Percentiles rank a stretch among this genome's conserved stretches.
These are phyloP conservation scores for Struthio camelus DNA, from an alignment of 2,113 vertebrate species.

Conservation along the genomic window DNA sequence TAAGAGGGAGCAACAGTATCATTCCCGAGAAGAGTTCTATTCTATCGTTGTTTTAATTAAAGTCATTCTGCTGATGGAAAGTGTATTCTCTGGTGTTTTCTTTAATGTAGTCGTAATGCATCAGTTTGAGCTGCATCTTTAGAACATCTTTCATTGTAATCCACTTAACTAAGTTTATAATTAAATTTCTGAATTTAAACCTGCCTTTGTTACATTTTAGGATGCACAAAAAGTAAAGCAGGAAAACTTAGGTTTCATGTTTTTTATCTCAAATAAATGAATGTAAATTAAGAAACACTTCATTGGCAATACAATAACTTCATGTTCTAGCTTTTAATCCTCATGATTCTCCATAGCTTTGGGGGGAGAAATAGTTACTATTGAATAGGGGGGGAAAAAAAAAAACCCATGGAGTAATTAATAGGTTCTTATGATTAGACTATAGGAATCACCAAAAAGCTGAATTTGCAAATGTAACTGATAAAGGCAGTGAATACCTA, in stretches of 20 bases:
- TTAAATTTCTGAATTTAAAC: conserved; percentile 81
- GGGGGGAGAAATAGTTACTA: neutral
- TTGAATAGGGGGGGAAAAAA: neutral
- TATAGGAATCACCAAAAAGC: neutral
- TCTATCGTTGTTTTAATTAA: conserved; percentile 81
- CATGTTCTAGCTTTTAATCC: neutral
- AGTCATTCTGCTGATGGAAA: conserved; percentile 75
- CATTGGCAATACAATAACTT: neutral
- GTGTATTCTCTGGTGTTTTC: conserved; percentile 80
- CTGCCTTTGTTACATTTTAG: conserved; percentile 69
- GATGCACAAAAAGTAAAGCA: neutral
- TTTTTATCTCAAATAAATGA: neutral
- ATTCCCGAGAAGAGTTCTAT: conserved; percentile 69
- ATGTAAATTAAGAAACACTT: neutral
- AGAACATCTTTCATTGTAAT: conserved; percentile 82
- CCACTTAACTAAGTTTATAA: conserved; percentile 80
- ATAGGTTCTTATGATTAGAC: neutral
- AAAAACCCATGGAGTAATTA: neutral
- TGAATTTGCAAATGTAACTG: neutral
- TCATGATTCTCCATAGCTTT: neutral
- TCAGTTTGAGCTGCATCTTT: conserved; percentile 76
- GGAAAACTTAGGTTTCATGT: neutral
- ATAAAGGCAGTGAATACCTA: neutral
- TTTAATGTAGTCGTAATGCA: conserved; percentile 79
- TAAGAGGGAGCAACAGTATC: conserved; percentile 50